phyloP scores from a whole-genome alignment of 2,888 invertebrate species.

The Pammene fasciana region DNA sequence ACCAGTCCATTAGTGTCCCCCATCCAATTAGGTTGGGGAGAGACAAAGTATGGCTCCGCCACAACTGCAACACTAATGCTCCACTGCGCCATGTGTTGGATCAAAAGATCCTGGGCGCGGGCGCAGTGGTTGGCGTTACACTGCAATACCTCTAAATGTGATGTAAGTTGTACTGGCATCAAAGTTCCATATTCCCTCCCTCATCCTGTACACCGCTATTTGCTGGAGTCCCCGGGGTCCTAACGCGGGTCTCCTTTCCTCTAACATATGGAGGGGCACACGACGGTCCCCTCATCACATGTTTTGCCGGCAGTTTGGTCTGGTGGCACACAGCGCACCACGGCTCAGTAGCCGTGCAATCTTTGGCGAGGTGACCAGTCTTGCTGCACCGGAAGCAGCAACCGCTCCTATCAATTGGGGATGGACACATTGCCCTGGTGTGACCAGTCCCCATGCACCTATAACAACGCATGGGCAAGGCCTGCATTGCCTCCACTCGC shows the following conservation, averaged over 20 bases:
- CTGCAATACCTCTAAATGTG: neutral
- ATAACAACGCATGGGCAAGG: no score
- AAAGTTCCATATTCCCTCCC: neutral
- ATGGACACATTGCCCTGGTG: no score
- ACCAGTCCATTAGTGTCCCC: neutral
- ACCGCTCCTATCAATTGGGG: no score
- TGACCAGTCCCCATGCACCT: no score
- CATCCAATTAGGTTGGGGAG: neutral
- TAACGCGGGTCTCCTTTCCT: neutral
- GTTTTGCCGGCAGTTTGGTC: neutral
- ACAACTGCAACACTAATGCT: neutral
- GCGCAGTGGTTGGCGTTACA: no score
- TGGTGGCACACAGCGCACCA: no score
- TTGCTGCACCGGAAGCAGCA: no score
- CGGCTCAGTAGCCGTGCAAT: no score
- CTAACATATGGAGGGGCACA: neutral
- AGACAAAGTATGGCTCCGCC: neutral
- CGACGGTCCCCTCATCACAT: neutral
- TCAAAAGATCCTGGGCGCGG: constrained; percentile 1
- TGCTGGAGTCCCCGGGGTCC: neutral
- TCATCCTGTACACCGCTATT: neutral
- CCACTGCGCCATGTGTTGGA: constrained; percentile 30
- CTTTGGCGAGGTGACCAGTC: no score
- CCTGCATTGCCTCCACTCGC: no score
- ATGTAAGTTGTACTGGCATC: neutral